phyloP scores from a whole-genome alignment of 2,113 vertebrate genomes.

The Cyanoderma ruficeps region DNA sequence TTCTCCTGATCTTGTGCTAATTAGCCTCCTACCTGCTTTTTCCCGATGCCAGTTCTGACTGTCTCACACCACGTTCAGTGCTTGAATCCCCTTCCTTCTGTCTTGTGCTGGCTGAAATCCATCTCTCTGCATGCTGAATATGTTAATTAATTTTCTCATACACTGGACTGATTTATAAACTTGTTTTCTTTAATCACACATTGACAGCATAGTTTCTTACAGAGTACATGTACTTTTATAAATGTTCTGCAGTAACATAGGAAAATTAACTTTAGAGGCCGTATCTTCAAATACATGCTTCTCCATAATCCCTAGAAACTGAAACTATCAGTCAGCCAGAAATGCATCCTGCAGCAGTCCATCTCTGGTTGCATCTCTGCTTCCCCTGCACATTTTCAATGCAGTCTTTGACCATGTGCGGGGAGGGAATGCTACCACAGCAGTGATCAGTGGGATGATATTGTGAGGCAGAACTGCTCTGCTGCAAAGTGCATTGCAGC shows the following conservation, averaged over 20 bases:
- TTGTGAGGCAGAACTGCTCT: not conserved
- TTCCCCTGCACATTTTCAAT: not conserved
- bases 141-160: conserved; percentile 55
- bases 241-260: not conserved
- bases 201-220: not conserved
- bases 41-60: conserved; percentile 38
- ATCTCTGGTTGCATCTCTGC: not conserved
- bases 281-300: not conserved
- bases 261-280: not conserved
- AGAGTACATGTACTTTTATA: not conserved
- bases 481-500: not conserved
- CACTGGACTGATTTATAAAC: not conserved
- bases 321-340: not conserved
- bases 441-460: not conserved
- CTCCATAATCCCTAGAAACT: not conserved
- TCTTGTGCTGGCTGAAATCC: conserved; percentile 52
- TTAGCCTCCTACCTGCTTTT: conserved; percentile 60
- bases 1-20: conserved; percentile 21
- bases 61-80: conserved; percentile 44
- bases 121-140: conserved; percentile 48
- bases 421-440: not conserved
- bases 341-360: not conserved
- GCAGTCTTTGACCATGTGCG: not conserved
- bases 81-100: conserved; percentile 60
- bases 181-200: not conserved